These are phyloP conservation scores for Lineus longissimus DNA, from an alignment of 1,140 invertebrate genomes.

Conservation along the genomic window DNA sequence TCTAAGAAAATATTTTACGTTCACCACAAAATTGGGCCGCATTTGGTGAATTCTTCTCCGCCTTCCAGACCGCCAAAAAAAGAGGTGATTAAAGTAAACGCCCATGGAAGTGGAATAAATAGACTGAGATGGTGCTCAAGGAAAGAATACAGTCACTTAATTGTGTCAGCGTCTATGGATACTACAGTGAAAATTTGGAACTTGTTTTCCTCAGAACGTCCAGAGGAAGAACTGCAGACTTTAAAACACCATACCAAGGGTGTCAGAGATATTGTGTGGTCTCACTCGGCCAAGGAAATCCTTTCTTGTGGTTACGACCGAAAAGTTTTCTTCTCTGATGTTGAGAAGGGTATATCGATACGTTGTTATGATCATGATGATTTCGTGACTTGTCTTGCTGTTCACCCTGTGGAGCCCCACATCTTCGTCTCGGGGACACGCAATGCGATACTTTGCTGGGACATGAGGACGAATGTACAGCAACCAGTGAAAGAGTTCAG, in stretches of 20 bases:
- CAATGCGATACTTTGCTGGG: conserved; percentile 39
- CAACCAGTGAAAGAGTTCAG: conserved; percentile 29
- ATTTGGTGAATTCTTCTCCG: conserved; percentile 9
- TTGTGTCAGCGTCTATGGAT: conserved; percentile 46
- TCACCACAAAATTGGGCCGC: conserved; percentile 35
- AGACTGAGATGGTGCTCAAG: conserved; percentile 37
- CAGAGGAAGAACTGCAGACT: conserved; percentile 22
- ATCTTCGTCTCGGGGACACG: conserved; percentile 37
- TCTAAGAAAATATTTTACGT: conserved; percentile 33
- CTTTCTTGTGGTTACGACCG: conserved; percentile 43
- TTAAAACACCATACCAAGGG: conserved; percentile 34
- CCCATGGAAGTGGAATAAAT: conserved; percentile 31
- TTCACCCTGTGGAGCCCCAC: conserved; percentile 31
- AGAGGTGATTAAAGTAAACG: conserved; percentile 18
- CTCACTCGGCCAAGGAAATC: conserved; percentile 27
- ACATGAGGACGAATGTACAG: conserved; percentile 29
- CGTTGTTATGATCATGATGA: conserved; percentile 5
- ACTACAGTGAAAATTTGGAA: conserved; percentile 44
- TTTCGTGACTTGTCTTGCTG: conserved; percentile 39
- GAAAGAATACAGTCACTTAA: conserved; percentile 50
- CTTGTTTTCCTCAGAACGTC: conserved; percentile 32
- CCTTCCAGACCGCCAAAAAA: conserved; percentile 18
- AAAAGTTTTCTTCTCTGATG: conserved; percentile 33
- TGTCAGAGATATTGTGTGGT: conserved; percentile 45
- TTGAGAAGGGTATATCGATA: conserved; percentile 24